These are phyloP conservation scores for Pterocles burchelli DNA, from an alignment of 2,113 vertebrate species.

Conservation along the genomic window DNA sequence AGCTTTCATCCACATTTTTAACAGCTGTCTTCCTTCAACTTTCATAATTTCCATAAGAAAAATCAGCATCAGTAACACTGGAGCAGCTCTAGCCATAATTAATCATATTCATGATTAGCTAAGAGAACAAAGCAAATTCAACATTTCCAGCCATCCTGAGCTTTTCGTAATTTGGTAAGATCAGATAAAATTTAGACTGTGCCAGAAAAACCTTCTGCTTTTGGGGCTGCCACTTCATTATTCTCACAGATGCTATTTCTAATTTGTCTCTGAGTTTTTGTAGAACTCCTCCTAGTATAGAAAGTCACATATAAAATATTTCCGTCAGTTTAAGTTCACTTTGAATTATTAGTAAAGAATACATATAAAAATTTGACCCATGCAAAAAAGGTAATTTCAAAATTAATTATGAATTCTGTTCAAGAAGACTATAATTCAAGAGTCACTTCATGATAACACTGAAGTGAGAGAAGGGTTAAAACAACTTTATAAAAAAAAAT, in stretches of 20 bases:
- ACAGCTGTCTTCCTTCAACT: not conserved
- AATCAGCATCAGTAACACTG: not conserved
- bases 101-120: not conserved
- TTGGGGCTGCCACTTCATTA: not conserved
- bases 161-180: not conserved
- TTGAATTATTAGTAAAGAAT: not conserved
- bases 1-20: not conserved
- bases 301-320: not conserved
- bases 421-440: not conserved
- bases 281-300: not conserved
- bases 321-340: not conserved
- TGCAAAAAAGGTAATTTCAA: not conserved
- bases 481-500: not conserved
- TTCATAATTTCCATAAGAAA: not conserved
- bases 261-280: not conserved
- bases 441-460: not conserved
- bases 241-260: not conserved
- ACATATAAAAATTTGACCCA: not conserved
- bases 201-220: not conserved
- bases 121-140: conserved; percentile 7
- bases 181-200: not conserved
- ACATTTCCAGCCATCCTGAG: not conserved
- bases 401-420: not conserved
- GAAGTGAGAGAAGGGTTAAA: not conserved
- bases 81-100: not conserved